Evolutionary conservation across 2,888 invertebrate genomes (phyloP), one percentile per base, ranked within the genome.

Genomic region (Cephus rjabovi): DNA sequence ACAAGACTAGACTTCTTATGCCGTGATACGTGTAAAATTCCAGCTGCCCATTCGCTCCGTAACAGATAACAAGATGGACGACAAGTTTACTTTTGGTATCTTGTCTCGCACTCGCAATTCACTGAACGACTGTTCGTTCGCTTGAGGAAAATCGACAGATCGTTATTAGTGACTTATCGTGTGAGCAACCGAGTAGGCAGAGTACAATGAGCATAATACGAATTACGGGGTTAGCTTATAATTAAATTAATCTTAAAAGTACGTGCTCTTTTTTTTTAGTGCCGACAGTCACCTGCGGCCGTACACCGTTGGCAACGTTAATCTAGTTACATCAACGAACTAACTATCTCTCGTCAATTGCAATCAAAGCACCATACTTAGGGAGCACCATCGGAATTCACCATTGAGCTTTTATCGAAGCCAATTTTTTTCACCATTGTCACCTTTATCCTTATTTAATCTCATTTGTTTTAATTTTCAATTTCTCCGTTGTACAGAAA

Each of bases 1-100:
- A 88, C 86, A 88, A 82, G 88, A 88, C 88, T 88, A 88, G 88
- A 87, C 81, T 80, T 56, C 80, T 84, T 79, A 82, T 79, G 73
- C 78, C 75, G 71, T 30, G 30, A 33, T 71, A 71, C 71, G 71
- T 71, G 71, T 71, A 71, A 71, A 71, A 31, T 11, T 71, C 9
- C 23, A 23, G 40, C 40, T 56, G 40, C 40, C 40, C 6, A 56
- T 56, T 56, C 40, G 40, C 15, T 56, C 23, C 23, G 4, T 56
- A 56, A 23, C 23, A 56, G 40, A 56, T 56, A 56, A 56, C 40
- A 23, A 56, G 23, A 56, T 23, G 15, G 23, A 56, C 40, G 40
- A 40, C 15, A 56, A 56, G 40, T 56, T 56, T 56, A 56, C 23
- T 0, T 56, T 56, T 23, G 40, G 40, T 23, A 56, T 23, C 23